Conservation (phyloP, 2,113 vertebrate species). For the Rhagologus leucostigma region DNA sequence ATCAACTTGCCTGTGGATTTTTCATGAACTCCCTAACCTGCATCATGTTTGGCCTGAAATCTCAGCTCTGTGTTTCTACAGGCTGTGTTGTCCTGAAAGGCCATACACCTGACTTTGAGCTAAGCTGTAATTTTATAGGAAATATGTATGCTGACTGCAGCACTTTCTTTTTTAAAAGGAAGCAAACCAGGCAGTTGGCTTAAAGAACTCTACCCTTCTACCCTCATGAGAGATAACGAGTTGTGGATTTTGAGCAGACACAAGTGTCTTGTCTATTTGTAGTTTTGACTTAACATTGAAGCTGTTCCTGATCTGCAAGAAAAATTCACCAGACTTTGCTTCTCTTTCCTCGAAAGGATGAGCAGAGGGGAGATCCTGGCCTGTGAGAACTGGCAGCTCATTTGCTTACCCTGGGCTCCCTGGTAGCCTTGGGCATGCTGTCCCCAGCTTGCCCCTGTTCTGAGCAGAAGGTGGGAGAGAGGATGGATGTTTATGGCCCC, state of each 20-base stretch:
- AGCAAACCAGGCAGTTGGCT: not conserved
- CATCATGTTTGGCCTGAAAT: not conserved
- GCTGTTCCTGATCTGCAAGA: not conserved
- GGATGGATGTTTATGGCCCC: not conserved
- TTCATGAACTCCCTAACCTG: not conserved
- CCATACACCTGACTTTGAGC: not conserved
- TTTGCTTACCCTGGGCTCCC: not conserved
- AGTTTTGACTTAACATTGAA: not conserved
- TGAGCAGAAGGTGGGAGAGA: not conserved
- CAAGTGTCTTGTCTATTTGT: not conserved
- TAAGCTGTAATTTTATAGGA: not conserved
- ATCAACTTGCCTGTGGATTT: not conserved
- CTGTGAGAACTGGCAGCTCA: not conserved
- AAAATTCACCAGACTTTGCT: not conserved
- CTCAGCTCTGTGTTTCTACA: not conserved
- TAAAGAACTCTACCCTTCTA: not conserved
- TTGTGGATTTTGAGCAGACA: not conserved
- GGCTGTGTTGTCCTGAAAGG: not conserved
- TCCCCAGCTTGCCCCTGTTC: not conserved
- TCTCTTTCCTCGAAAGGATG: not conserved
- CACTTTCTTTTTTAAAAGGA: not conserved
- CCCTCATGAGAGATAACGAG: fast-evolving
- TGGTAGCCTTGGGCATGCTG: not conserved
- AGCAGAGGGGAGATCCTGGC: not conserved
- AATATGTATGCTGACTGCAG: not conserved